These are phyloP conservation scores for Magallana ariakensis DNA, from an alignment of 1,140 invertebrate genomes.

Conservation along the genomic window DNA sequence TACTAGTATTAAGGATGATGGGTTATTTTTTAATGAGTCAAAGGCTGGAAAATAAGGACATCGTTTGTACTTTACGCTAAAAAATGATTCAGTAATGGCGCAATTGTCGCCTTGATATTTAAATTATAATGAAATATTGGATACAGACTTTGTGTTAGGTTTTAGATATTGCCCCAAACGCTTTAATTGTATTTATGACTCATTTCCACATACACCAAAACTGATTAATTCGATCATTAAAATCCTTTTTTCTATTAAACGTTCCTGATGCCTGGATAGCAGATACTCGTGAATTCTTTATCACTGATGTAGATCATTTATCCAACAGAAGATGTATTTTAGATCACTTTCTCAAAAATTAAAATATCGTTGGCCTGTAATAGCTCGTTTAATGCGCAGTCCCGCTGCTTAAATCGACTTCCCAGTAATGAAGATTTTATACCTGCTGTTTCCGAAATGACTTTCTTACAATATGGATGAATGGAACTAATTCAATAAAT, in stretches of 20 bases:
- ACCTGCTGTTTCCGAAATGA: conserved; percentile 22
- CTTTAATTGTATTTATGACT: not conserved
- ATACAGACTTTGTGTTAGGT: too few relatives aligned
- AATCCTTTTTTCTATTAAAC: conserved; percentile 1
- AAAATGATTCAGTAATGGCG: too few relatives aligned
- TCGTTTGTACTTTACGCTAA: too few relatives aligned
- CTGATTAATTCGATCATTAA: conserved; percentile 34
- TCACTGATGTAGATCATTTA: conserved; percentile 22
- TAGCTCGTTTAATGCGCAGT: conserved; percentile 22
- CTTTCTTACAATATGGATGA: conserved; percentile 34
- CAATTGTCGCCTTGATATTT: too few relatives aligned
- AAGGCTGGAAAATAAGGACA: too few relatives aligned
- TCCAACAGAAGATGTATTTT: conserved; percentile 12
- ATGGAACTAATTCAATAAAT: conserved; percentile 37
- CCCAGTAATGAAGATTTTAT: conserved; percentile 30
- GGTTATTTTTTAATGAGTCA: too few relatives aligned
- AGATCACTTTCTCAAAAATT: conserved; percentile 35
- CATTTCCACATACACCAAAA: not conserved
- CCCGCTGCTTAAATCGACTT: conserved; percentile 18
- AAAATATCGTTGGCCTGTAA: conserved; percentile 34
- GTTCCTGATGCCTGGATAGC: conserved; percentile 9
- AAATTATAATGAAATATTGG: too few relatives aligned
- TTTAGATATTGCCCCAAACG: not conserved
- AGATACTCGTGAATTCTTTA: not conserved
- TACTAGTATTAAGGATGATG: too few relatives aligned